phyloP scores from a whole-genome alignment of 2,888 invertebrate genomes.

The Parasteatoda lunata region DNA sequence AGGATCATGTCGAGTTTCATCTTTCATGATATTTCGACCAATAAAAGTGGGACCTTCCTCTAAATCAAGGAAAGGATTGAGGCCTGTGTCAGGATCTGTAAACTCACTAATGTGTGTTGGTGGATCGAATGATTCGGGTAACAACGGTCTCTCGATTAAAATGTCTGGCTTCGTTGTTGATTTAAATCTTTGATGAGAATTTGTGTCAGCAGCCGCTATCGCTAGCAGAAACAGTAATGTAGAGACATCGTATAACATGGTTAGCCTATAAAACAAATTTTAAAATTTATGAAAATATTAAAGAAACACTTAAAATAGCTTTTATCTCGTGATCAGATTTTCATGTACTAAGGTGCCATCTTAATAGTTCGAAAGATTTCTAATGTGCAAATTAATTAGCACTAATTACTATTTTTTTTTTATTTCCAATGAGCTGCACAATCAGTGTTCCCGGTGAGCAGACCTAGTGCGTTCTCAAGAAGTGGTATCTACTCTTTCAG shows the following conservation, averaged over 20 bases:
- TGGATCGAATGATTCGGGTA: conserved; percentile 2
- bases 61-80: conserved; percentile 51
- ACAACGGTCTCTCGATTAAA: background rate
- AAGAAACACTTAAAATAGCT: too few species aligned
- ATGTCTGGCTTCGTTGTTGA: conserved; percentile 41
- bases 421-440: too few species aligned
- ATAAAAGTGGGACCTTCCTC: conserved; percentile 33
- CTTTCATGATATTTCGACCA: conserved; percentile 46
- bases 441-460: too few species aligned
- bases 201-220: conserved; percentile 13
- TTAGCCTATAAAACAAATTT: conserved; percentile 14
- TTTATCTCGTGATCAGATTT: too few species aligned
- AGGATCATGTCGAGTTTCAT: conserved; percentile 24
- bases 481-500: too few species aligned
- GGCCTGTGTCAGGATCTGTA: conserved; percentile 55
- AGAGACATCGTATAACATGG: conserved; percentile 12
- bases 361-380: too few species aligned
- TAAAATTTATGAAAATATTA: background rate
- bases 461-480: too few species aligned
- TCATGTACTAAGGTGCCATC: too few species aligned
- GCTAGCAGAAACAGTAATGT: conserved; percentile 12
- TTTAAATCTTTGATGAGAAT: conserved; percentile 13
- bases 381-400: too few species aligned
- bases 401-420: too few species aligned
- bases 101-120: conserved; percentile 57